Conservation (phyloP, 2,888 invertebrate species). For the Troides helena region DNA sequence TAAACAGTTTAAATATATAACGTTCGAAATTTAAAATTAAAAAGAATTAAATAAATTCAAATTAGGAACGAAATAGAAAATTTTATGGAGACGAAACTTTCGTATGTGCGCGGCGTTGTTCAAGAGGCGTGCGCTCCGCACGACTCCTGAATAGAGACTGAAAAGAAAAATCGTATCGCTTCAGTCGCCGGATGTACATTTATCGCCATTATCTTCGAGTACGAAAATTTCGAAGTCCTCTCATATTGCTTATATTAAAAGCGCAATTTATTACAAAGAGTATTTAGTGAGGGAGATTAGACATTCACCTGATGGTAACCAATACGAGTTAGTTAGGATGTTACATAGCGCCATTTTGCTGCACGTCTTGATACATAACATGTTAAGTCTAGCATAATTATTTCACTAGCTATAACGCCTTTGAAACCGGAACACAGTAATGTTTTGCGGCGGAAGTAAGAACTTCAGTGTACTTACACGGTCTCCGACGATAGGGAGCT, state of each 20-base stretch:
- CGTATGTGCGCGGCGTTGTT: constrained; percentile 34
- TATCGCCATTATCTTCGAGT: constrained; percentile 26
- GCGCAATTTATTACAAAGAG: background rate
- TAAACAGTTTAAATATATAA: too few species aligned
- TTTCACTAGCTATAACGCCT: too few species aligned
- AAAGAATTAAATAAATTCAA: background rate
- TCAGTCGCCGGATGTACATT: constrained; percentile 11
- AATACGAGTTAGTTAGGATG: too few species aligned
- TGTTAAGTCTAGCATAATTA: too few species aligned
- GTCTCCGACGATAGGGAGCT: too few species aligned
- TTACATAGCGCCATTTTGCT: too few species aligned
- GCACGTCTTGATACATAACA: too few species aligned
- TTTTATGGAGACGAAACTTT: constrained; percentile 30
- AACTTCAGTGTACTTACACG: too few species aligned
- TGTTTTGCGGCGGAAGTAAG: too few species aligned
- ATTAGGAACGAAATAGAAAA: background rate
- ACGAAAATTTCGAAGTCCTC: constrained; percentile 9
- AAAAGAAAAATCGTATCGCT: constrained; percentile 19
- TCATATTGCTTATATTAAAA: background rate
- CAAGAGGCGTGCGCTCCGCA: constrained; percentile 40
- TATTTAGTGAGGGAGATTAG: background rate
- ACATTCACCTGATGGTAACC: too few species aligned
- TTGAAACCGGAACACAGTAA: too few species aligned
- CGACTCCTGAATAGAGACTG: constrained; percentile 53
- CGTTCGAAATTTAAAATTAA: background rate